These are phyloP conservation scores for Acrobasis suavella DNA, from an alignment of 2,888 invertebrate species.

Conservation along the genomic window DNA sequence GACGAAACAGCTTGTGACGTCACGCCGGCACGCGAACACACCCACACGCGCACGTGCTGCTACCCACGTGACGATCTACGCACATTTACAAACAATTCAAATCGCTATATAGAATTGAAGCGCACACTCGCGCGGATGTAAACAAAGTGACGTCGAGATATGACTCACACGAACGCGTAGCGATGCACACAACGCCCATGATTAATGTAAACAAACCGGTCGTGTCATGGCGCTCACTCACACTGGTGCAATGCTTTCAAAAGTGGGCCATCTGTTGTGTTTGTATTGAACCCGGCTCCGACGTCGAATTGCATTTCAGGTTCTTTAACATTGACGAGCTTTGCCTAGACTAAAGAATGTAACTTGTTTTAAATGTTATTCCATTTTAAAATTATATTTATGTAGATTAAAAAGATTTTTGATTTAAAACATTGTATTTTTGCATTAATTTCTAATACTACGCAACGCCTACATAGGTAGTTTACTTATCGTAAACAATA, in stretches of 20 bases:
- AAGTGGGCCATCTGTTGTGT: constrained; percentile 70
- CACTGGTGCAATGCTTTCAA: constrained; percentile 43
- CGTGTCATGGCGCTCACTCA: constrained; percentile 46
- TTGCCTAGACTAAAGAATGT: constrained; percentile 3
- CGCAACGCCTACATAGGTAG: no score
- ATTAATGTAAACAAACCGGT: constrained; percentile 80
- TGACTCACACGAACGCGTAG: constrained; percentile 62
- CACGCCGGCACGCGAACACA: constrained; percentile 74
- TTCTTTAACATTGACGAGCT: constrained; percentile 10
- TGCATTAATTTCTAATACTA: no score
- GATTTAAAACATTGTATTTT: no score
- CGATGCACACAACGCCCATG: constrained; percentile 57
- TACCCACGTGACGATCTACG: constrained; percentile 62
- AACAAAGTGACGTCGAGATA: constrained; percentile 77
- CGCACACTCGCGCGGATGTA: constrained; percentile 60
- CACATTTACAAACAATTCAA: constrained; percentile 42
- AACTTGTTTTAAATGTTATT: background rate
- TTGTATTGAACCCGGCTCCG: constrained; percentile 48
- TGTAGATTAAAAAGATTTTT: no score
- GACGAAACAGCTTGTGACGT: constrained; percentile 71
- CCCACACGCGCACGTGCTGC: constrained; percentile 69
- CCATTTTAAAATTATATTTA: background rate
- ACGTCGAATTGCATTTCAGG: constrained; percentile 21
- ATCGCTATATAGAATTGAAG: constrained; percentile 35
- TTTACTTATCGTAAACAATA: no score